These are phyloP conservation scores for Sula dactylatra DNA, from an alignment of 2,113 vertebrate genomes.

Conservation along the genomic window DNA sequence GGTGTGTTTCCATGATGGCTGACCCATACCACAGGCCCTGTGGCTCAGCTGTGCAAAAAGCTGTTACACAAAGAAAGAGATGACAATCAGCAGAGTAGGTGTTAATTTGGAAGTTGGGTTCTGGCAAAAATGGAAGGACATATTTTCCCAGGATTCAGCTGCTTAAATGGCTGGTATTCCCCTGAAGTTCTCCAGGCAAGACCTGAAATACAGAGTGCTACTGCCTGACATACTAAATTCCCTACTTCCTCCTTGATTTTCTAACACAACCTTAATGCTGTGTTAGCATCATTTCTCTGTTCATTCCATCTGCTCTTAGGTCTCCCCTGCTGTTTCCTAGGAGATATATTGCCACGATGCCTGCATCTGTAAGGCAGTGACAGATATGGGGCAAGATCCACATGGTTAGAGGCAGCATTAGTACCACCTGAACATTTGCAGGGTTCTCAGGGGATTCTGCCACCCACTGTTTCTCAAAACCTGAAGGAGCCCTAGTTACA, in stretches of 20 bases:
- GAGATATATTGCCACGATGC: neutral
- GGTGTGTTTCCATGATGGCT: neutral
- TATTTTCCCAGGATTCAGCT: neutral
- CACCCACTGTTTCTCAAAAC: neutral
- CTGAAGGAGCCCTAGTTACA: neutral
- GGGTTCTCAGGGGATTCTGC: neutral
- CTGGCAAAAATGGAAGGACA: neutral
- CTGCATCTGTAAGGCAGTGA: slow-evolving; percentile 42
- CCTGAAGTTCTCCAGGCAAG: neutral
- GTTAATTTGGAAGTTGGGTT: neutral
- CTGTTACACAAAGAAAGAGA: neutral
- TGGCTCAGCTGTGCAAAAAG: neutral
- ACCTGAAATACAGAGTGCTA: neutral
- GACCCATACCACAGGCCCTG: neutral
- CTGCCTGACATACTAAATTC: neutral
- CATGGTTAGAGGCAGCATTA: neutral
- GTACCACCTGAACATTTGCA: slow-evolving; percentile 7
- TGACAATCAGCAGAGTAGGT: neutral
- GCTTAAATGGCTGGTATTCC: neutral
- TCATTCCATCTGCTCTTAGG: slow-evolving; percentile 44
- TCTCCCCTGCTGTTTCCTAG: slow-evolving; percentile 56
- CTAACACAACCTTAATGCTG: slow-evolving; percentile 47
- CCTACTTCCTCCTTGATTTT: slow-evolving; percentile 41
- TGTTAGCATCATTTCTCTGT: slow-evolving; percentile 41
- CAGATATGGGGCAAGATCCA: slow-evolving; percentile 35